A percentile compares a stretch with the other conserved stretches of the same genome.
Conservation (phyloP, 2,113 vertebrate species). For the Lonchura striata region DNA sequence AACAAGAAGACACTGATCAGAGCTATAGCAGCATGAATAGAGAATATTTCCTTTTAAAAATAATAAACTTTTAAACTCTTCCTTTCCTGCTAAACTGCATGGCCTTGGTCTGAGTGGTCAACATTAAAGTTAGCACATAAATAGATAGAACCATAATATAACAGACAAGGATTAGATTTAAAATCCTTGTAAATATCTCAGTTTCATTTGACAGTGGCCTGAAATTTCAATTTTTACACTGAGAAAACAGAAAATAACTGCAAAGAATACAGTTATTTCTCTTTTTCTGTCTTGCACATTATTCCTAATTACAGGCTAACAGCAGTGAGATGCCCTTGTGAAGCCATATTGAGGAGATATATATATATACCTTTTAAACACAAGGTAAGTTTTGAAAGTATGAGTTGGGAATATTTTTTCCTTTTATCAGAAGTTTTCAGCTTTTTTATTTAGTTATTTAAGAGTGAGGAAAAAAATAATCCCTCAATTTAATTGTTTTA, state of each 20-base stretch:
- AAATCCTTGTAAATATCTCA: background rate
- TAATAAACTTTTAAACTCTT: background rate
- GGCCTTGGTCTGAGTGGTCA: background rate
- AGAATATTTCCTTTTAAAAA: background rate
- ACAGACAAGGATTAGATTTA: background rate
- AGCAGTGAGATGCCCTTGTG: background rate
- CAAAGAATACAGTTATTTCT: background rate
- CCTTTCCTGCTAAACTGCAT: background rate
- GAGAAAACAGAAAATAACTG: background rate
- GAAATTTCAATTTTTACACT: background rate
- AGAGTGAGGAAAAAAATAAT: background rate
- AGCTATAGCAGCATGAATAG: background rate
- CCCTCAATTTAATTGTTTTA: background rate
- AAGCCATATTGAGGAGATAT: background rate
- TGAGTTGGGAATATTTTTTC: rapidly evolving
- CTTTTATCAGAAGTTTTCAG: background rate
- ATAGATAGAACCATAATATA: background rate
- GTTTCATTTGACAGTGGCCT: background rate
- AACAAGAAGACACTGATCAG: background rate
- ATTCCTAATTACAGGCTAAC: background rate
- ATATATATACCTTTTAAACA: background rate
- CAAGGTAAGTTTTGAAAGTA: background rate
- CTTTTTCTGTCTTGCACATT: background rate
- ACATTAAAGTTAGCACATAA: background rate
- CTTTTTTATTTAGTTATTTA: background rate